These are phyloP conservation scores for Agapornis roseicollis DNA, from an alignment of 2,113 vertebrate species.

Conservation along the genomic window DNA sequence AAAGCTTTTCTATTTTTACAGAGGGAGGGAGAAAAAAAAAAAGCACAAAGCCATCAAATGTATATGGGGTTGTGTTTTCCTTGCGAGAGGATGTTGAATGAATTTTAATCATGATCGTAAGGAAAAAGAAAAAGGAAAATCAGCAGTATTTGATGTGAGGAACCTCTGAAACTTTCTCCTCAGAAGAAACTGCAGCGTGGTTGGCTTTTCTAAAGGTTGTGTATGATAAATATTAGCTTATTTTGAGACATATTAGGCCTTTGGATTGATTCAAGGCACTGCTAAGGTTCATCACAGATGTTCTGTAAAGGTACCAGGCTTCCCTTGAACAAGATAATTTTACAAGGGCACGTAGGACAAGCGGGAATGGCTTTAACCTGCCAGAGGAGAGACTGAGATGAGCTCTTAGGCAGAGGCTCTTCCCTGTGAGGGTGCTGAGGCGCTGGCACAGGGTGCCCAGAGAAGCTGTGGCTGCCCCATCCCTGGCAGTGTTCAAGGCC, in stretches of 20 bases:
- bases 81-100: conserved; percentile 35
- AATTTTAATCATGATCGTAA: conserved; percentile 58
- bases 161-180: conserved; percentile 60
- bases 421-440: not conserved
- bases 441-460: not conserved
- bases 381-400: not conserved
- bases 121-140: conserved; percentile 17
- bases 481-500: not conserved
- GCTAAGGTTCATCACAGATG: not conserved
- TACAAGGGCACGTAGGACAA: not conserved
- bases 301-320: not conserved
- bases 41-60: conserved; percentile 65
- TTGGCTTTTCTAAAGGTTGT: conserved; percentile 7
- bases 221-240: conserved; percentile 27
- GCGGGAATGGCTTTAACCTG: not conserved
- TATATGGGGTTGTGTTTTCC: conserved; percentile 12
- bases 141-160: conserved; percentile 46
- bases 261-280: not conserved
- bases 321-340: not conserved
- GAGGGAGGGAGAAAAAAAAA: conserved; percentile 43
- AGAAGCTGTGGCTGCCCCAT: not conserved
- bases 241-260: not conserved
- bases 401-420: not conserved
- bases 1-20: conserved; percentile 71
- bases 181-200: not conserved